Evolutionary conservation across 1,140 invertebrate species (phyloP).

Genomic region (Drosophila prosaltans): DNA sequence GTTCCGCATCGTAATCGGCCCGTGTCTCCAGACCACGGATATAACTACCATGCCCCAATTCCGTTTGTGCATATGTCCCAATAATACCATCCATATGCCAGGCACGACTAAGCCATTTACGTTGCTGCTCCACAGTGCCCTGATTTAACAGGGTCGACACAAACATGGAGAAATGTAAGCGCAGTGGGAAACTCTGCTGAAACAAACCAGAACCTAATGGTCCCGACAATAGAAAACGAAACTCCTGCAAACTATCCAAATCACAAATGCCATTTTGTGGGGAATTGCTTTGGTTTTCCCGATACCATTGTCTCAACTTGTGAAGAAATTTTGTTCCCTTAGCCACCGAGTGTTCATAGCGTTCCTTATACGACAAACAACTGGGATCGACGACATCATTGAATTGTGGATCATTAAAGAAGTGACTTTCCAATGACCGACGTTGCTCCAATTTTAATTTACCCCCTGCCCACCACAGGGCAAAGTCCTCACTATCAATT

Average conservation of each 20-base stretch:
- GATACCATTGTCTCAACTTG: constrained; percentile 87
- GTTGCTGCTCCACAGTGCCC: constrained; percentile 92
- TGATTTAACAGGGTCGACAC: constrained; percentile 94
- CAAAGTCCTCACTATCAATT: constrained; percentile 90
- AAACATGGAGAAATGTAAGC: constrained; percentile 96
- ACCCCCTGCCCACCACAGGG: constrained; percentile 90
- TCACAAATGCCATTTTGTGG: not conserved
- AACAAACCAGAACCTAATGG: constrained; percentile 90
- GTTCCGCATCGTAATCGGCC: constrained; percentile 92
- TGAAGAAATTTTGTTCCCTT: constrained; percentile 89
- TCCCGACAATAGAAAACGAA: constrained; percentile 85
- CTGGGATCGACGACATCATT: constrained; percentile 87
- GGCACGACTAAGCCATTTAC: constrained; percentile 92
- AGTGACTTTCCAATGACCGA: constrained; percentile 86
- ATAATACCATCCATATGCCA: constrained; percentile 91
- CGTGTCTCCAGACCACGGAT: constrained; percentile 95
- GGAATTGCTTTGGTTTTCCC: constrained; percentile 62
- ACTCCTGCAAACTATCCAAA: constrained; percentile 56
- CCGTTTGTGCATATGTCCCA: constrained; percentile 97
- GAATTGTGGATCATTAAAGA: constrained; percentile 88
- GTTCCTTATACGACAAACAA: constrained; percentile 93
- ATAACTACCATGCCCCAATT: constrained; percentile 97
- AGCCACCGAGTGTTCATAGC: constrained; percentile 90
- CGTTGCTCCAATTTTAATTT: constrained; percentile 85
- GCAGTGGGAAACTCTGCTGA: constrained; percentile 90